These are phyloP conservation scores for Paradoxurus hermaphroditus DNA, from an alignment of 2,113 vertebrate species.

Conservation along the genomic window DNA sequence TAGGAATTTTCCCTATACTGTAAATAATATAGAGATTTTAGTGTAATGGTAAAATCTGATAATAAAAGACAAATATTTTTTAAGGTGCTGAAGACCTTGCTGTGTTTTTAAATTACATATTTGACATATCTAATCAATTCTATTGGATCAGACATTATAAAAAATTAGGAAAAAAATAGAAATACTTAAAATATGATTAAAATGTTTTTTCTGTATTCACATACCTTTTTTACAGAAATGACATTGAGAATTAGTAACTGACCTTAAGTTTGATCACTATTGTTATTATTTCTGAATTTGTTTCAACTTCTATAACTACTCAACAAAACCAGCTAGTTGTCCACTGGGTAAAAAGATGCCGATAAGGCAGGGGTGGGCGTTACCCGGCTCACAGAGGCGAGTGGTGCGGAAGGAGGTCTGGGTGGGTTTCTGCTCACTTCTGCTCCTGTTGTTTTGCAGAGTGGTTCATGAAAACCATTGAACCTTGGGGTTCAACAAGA, in stretches of 20 bases:
- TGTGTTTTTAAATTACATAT: background rate
- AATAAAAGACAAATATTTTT: background rate
- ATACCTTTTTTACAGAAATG: background rate
- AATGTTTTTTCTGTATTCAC: background rate
- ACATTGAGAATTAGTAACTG: background rate
- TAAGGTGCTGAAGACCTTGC: background rate
- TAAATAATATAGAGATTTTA: background rate
- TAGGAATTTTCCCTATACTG: conserved; percentile 33
- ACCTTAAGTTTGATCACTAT: background rate
- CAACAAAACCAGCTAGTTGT: background rate
- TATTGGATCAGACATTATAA: background rate
- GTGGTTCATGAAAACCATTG: background rate
- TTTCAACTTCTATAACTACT: background rate
- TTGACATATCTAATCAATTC: conserved; percentile 1
- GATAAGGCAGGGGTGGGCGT: background rate
- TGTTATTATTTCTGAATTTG: background rate
- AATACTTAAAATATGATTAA: background rate
- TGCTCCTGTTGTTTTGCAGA: background rate
- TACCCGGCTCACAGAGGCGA: background rate
- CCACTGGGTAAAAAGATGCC: background rate
- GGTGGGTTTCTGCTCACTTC: background rate
- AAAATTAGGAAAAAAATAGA: conserved; percentile 2
- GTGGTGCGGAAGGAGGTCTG: background rate
- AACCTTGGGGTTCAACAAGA: background rate
- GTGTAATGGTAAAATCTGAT: background rate